Percentiles rank a stretch among this genome's conserved stretches.
Evolutionary conservation across 2,113 vertebrate species (phyloP).

Genomic region (Cynoglossus semilaevis): DNA sequence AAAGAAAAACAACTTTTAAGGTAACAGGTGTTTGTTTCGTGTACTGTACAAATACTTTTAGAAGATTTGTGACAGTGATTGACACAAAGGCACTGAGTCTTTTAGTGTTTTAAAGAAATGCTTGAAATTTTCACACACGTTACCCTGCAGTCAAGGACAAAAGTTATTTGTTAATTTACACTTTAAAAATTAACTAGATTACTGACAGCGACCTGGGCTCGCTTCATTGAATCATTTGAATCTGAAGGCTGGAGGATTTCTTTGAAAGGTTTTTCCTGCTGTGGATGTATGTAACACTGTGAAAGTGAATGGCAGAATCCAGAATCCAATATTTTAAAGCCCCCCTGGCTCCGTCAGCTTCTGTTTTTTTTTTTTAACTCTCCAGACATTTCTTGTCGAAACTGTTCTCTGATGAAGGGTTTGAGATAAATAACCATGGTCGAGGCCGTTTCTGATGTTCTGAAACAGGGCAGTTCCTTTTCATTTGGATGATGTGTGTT

Average conservation of each 20-base stretch:
- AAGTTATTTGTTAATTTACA: constrained; percentile 28
- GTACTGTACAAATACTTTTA: constrained; percentile 46
- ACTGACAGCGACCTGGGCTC: constrained; percentile 81
- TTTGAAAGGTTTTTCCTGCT: no score
- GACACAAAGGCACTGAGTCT: constrained; percentile 78
- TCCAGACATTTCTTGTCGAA: constrained; percentile 15
- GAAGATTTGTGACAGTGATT: constrained; percentile 48
- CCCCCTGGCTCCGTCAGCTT: constrained; percentile 20
- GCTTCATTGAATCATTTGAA: constrained; percentile 73
- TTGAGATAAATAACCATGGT: constrained; percentile 28
- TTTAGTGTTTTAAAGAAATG: constrained; percentile 57
- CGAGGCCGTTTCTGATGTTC: constrained; percentile 31
- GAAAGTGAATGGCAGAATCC: neutral
- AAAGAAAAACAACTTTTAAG: constrained; percentile 52
- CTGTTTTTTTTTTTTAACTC: constrained; percentile 27
- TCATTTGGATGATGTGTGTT: constrained; percentile 22
- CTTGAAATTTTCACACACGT: constrained; percentile 34
- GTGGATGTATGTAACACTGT: no score
- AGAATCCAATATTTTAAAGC: constrained; percentile 4
- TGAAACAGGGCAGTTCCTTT: constrained; percentile 7
- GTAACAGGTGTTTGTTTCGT: constrained; percentile 54
- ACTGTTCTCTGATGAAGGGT: constrained; percentile 17
- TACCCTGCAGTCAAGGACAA: constrained; percentile 40
- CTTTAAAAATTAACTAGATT: constrained; percentile 75
- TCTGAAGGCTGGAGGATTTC: no score